Evolutionary conservation across 2,888 invertebrate genomes (phyloP).

Genomic region (Morpho helenor): DNA sequence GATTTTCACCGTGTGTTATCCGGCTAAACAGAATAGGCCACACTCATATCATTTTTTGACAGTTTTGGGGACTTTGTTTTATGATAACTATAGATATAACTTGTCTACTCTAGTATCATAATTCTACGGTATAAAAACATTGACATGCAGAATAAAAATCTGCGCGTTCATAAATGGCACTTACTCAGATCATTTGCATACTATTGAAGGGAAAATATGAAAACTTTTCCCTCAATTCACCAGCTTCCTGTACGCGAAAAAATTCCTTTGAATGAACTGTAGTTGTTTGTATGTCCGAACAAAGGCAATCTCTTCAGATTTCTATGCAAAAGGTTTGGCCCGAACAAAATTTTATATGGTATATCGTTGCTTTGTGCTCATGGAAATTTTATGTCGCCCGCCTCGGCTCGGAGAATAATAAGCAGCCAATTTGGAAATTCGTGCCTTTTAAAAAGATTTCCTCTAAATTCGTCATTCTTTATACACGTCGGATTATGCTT

Average conservation of each 20-base stretch:
- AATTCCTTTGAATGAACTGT: slow-evolving; percentile 54
- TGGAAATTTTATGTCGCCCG: slow-evolving; percentile 52
- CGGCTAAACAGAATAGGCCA: no score
- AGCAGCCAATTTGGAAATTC: slow-evolving; percentile 43
- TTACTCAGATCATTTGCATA: slow-evolving; percentile 14
- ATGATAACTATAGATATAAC: no score
- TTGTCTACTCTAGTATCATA: no score
- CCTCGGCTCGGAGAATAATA: slow-evolving; percentile 38
- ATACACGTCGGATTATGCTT: slow-evolving; percentile 10
- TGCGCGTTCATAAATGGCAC: slow-evolving; percentile 8
- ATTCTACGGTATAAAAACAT: not conserved
- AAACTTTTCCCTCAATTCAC: slow-evolving; percentile 27
- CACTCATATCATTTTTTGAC: no score
- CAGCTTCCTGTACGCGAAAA: slow-evolving; percentile 30
- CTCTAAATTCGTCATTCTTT: slow-evolving; percentile 17
- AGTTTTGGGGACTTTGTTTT: no score
- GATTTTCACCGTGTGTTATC: no score
- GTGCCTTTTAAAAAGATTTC: slow-evolving; percentile 34
- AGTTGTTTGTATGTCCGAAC: slow-evolving; percentile 61
- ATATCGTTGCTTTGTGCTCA: slow-evolving; percentile 57
- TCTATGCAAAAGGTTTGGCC: slow-evolving; percentile 58
- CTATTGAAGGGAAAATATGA: slow-evolving; percentile 19
- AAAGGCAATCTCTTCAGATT: slow-evolving; percentile 63
- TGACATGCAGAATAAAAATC: not conserved
- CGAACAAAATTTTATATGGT: slow-evolving; percentile 56